Base-by-base conservation (phyloP, 2,113 vertebrate species). In the Cyrtonyx montezumae region DNA sequence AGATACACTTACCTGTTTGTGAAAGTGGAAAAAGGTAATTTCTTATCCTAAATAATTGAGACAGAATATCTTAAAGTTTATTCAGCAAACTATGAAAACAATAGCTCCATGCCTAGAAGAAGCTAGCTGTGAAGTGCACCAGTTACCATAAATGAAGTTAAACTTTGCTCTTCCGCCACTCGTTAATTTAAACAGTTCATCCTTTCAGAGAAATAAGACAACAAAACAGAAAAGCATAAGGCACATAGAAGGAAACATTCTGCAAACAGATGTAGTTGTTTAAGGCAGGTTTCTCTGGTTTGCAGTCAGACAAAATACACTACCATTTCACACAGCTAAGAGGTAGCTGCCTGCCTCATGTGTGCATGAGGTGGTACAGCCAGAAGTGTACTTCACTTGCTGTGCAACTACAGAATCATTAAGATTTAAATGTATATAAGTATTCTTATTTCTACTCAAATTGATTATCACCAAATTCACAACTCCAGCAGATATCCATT, bases 401-500 rank as follows among this genome's bases (percentile, higher is more conserved):
- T 90, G 79, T 92, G 76, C 63, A 90, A 79, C 45, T 79, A 61
- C 91, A 94, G 88, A 93, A 90, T 84, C n/a, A 40, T 30, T 62
- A 34, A 56, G 43, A 67, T 26, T 21, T 26, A 1, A 21, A 83
- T 87, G 82, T 46, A 81, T 73, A 66, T 28, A 78, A 83, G 51
- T 74, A 36, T 86, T 87, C 88, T 87, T 74, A 88, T 88, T 97
- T 96, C 88, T 86, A 46, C 91, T 94, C 90, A 87, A 71, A 95
- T 66, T 95, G 93, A 96, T 36, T 91, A 84, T 86, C 70, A 93
- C 37, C 18, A 85, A 81, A 95, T 97, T 87, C 97, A 95, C 87
- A 96, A 80, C 91, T 96, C 84, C 92, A 95, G 69, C 93, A 91
- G 91, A 91, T 94, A 95, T 49, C 62, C 91, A 89, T 96, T 94